Evolutionary conservation across 2,797 vertebrate species (phyloP), one percentile per base, ranked within the genome.

Genomic region (Cetoscarus ocellatus): DNA sequence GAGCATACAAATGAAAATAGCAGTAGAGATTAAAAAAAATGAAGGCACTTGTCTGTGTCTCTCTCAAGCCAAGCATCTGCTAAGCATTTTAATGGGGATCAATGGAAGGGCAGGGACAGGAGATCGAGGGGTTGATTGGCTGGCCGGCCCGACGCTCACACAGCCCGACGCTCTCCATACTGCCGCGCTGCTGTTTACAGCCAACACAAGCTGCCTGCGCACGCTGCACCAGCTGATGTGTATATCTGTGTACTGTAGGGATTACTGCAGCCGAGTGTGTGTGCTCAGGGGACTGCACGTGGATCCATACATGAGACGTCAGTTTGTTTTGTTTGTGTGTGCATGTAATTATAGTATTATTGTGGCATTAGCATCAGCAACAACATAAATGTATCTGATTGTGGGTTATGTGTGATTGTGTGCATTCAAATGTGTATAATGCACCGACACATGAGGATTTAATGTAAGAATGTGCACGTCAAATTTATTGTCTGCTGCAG

Each of bases 51-150:
- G 75, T 88, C 73, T 27, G 27, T 27, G 27, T 81, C 70, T 80
- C 69, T 85, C 83, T 84, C 52, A 77, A 89, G 88, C 91, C 83
- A 85, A 91, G 91, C 91, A 92, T 94, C 93, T 94, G 94, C 86
- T 94, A 78, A 92, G 89, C 87, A 91, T 93, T 90, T 92, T 91
- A 93, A 94, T 92, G 88, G 90, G 90, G 91, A 92, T 94, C 89
- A 94, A 92, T 92, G 90, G 87, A 85, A 90, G 90, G 89, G 86
- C 90, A 92, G 86, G 78, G 89, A 91, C 86, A 89, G 86, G 89
- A 91, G 90, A 91, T 91, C 77, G 75, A 86, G 85, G 88, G 91
- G 86, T 92, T 90, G 91, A 93, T 93, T 94, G 91, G 90, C 90
- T 89, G 83, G 90, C 87, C 82, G 83, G 79, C 83, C 83, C 68